Evolutionary conservation across 2,888 invertebrate species (phyloP), one percentile per base, ranked within the genome.

Genomic region (Diadegma fenestrale): DNA sequence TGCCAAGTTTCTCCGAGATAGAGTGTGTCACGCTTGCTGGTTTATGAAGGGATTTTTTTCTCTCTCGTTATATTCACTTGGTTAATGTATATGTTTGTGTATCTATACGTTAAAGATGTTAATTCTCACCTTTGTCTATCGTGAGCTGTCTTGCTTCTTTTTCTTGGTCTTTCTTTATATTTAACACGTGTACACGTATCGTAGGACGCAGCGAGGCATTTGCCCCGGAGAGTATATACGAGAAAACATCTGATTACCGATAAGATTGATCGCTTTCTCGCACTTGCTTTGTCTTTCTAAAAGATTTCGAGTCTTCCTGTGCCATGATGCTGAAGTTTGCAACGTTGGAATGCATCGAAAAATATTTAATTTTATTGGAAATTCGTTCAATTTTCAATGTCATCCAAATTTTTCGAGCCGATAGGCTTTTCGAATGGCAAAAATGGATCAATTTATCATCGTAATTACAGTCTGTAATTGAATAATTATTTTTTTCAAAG

Each of bases 111-210:
- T 69, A 79, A 79, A 75, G 83, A 83, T 82, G 82, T 78, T 82
- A 82, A 82, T 82, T 82, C 82, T 82, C 82, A 78, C 82, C 82
- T 82, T 82, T 82, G 82, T 82, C 72, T 82, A 54, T 51, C 43
- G 22, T 64, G 30, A 58, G 22, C 54, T 22, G 19, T 66, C 26
- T 80, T 22, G 80, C 58, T 58, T 72, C 79, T 63, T 51, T 41
- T 37, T 33, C 72, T 22, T 64, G 17, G 61, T n/a, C 33, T 58
- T 58, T 48, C 58, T 77, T 19, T 45, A 51, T 61, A 37, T 61
- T 80, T 66, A 54, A 58, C 30, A 68, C 37, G 76, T 69, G 43
- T 76, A 51, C 48, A 51, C 26, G 37, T n/a, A 41, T 76, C 61
- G 22, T 41, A 68, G 58, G 69, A 26, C 64, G 61, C 77, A 71